Conservation (phyloP, 2,113 vertebrate genomes). For the Pseudorhombus dupliciocellatus region DNA sequence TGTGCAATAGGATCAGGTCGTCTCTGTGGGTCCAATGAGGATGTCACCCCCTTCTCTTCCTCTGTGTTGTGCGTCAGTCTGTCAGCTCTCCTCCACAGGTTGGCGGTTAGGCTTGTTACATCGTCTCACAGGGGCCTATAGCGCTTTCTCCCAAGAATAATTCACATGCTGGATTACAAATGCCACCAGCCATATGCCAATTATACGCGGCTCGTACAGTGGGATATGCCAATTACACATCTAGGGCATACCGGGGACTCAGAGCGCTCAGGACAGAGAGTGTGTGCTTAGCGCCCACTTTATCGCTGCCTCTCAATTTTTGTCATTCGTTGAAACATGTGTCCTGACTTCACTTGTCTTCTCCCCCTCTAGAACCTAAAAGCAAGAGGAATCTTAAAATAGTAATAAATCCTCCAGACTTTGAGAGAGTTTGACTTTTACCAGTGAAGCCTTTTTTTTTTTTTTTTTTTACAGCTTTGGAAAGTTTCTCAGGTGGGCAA, state of each 20-base stretch:
- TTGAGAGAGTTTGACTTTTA: constrained; percentile 37
- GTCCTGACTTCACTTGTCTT: constrained; percentile 25
- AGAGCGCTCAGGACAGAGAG: constrained; percentile 37
- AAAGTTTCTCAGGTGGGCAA: constrained; percentile 28
- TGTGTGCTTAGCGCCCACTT: constrained; percentile 27
- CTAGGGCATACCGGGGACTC: constrained; percentile 40
- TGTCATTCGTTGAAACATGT: constrained; percentile 27
- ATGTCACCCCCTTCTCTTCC: constrained; percentile 31
- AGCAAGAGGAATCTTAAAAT: constrained; percentile 33
- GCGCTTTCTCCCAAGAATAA: constrained; percentile 54
- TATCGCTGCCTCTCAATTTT: constrained; percentile 30
- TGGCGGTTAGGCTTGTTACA: constrained; percentile 63
- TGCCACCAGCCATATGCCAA: constrained; percentile 64
- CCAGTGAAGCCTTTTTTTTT: constrained; percentile 34
- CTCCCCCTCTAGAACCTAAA: constrained; percentile 9
- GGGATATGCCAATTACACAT: constrained; percentile 69
- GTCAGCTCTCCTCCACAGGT: constrained; percentile 55
- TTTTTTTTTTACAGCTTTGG: constrained; percentile 10
- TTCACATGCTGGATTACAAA: constrained; percentile 63
- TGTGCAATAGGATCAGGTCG: constrained; percentile 24
- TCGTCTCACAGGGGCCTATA: constrained; percentile 36
- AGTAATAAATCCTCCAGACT: constrained; percentile 21
- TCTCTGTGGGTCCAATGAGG: constrained; percentile 45
- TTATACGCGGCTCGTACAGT: constrained; percentile 53
- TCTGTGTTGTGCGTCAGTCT: constrained; percentile 44